Evolutionary conservation across 2,797 vertebrate species (phyloP), one percentile per base, ranked within the genome.

Genomic region (Gambusia yucatana): DNA sequence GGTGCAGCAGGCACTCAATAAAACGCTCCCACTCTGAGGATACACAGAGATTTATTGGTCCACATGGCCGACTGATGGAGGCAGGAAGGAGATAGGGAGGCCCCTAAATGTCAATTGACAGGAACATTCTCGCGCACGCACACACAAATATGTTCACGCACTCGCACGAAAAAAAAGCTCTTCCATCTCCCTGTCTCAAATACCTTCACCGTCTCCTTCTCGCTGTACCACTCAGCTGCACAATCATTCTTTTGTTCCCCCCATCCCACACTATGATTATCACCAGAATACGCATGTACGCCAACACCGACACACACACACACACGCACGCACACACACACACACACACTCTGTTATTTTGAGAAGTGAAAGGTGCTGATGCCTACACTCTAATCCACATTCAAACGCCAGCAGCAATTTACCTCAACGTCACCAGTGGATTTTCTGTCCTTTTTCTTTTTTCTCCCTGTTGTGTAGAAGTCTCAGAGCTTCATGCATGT

Each of bases 21-120:
- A 87, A 84, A 87, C 65, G 20, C 77, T 70, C 72, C 77, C 59
- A 77, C 77, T 84, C 84, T 4, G 73, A 84, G 79, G 80, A 85
- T 63, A 55, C 16, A 6, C 25, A 73, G 72, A 86, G 82, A 88
- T 90, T 84, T 89, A 91, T 89, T 76, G 82, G 81, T 90, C 77
- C 85, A 82, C 73, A 76, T 63, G 67, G 77, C 48, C 13, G 7
- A 78, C 72, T 83, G 83, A 88, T 78, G 74, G 77, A 80, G 73
- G 76, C 74, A 11, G 80, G 77, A 75, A 3, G 22, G 39, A 82
- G 78, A 80, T 79, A 52, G 67, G 74, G 48, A 86, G 85, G 79
- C 77, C 75, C 86, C 86, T 87, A 82, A 87, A 87, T 85, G 90
- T 82, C 87, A 89, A 77, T 73, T 77, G 73, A 89, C 70, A 61